A percentile compares a stretch with the other conserved stretches of the same genome.
phyloP scores from a whole-genome alignment of 1,140 invertebrate species.

The Steinernema khuongi region DNA sequence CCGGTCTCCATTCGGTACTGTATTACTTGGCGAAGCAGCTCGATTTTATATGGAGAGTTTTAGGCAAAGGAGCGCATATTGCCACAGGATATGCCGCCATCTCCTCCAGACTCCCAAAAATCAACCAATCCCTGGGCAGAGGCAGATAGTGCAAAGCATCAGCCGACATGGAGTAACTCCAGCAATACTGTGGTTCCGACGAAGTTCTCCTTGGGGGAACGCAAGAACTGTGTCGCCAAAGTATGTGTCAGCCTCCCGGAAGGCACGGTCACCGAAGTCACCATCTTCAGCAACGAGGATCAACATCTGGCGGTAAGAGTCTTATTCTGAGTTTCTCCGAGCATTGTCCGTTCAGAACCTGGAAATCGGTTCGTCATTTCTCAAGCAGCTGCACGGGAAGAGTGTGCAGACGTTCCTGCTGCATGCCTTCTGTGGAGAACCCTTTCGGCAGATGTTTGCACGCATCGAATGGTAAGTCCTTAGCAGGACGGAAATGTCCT shows the following conservation, averaged over 20 bases:
- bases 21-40: not conserved
- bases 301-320: not conserved
- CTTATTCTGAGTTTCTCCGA: not conserved
- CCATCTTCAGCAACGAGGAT: not conserved
- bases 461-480: slow-evolving; percentile 42
- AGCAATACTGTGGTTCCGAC: not conserved
- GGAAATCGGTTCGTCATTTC: slow-evolving; percentile 18
- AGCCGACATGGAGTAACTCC: not conserved
- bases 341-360: not conserved
- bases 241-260: not conserved
- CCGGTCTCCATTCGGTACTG: not conserved
- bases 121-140: not conserved
- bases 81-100: slow-evolving; percentile 14
- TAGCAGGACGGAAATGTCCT: slow-evolving; percentile 13
- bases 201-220: not conserved
- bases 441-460: slow-evolving; percentile 49
- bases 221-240: not conserved
- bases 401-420: slow-evolving; percentile 45
- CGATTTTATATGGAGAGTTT: not conserved
- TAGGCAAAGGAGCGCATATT: not conserved
- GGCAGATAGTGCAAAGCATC: not conserved
- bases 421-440: slow-evolving; percentile 47
- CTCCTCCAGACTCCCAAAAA: not conserved
- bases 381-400: slow-evolving; percentile 42
- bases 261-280: not conserved